Conservation (phyloP, 2,888 invertebrate genomes). For the Drosophila borborema region DNA sequence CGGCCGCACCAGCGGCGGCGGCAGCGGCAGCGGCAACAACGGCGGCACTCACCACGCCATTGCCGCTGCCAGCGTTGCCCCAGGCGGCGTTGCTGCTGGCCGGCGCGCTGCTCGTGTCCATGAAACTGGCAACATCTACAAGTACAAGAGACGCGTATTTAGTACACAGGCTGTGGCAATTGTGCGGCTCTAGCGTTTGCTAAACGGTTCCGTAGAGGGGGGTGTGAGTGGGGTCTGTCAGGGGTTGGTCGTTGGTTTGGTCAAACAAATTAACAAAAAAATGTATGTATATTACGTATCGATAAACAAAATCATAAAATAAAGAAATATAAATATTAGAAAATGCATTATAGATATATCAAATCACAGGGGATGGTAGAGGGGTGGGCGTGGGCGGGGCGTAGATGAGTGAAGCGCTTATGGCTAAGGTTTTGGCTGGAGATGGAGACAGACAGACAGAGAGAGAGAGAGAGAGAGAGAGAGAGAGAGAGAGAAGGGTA, state of each 20-base stretch:
- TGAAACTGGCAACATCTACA: constrained; percentile 82
- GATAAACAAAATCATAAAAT: constrained; percentile 22
- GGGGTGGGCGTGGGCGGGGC: not conserved
- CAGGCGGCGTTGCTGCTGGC: constrained; percentile 10
- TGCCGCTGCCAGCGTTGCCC: constrained; percentile 59
- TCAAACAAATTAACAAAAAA: constrained; percentile 13
- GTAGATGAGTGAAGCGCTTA: constrained; percentile 30
- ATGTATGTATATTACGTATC: constrained; percentile 1
- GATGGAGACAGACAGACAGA: not conserved
- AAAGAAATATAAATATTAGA: constrained; percentile 7
- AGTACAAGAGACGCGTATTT: constrained; percentile 67
- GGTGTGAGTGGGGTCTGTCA: constrained; percentile 1
- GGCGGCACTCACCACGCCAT: not conserved
- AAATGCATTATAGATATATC: constrained; percentile 9
- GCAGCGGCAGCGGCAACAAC: constrained; percentile 14
- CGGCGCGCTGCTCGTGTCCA: constrained; percentile 72
- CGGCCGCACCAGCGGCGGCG: constrained; percentile 14
- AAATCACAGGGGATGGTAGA: not conserved
- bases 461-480: too few relatives aligned
- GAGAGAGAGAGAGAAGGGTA: too few relatives aligned
- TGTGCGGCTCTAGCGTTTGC: not conserved
- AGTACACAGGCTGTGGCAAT: constrained; percentile 53
- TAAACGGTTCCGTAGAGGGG: not conserved
- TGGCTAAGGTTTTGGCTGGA: constrained; percentile 11
- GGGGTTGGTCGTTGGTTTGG: constrained; percentile 1